Base-by-base conservation (phyloP, 2,797 vertebrate species). In the Micropoecilia bifurca region DNA sequence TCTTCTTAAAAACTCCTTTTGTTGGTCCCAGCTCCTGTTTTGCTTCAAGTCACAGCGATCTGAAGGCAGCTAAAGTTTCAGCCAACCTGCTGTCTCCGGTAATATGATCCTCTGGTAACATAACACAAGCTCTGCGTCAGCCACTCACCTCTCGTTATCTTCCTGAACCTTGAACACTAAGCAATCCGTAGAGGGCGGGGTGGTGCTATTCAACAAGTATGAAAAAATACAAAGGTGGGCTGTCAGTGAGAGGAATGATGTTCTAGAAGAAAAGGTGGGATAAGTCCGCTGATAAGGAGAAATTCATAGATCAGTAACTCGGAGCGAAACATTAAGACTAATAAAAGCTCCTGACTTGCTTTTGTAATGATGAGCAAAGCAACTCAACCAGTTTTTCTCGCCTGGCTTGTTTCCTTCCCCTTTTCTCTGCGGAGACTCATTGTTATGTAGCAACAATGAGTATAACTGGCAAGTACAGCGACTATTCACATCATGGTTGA, bases 71-170 rank as follows among this genome's bases (percentile, higher is more conserved):
- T 87, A 71, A 33, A 33, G 89, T 92, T 93, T 90, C 91, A 89
- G 76, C 86, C 83, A 82, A 91, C 85, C 91, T 83, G 89, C 86
- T 76, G 87, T 91, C 85, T 79, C 73, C 71, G 76, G 96, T 97
- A 98, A 95, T 94, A 80, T 92, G 96, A 98, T 95, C 84, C 90
- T 92, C 18, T 85, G 86, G 96, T 95, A 96, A 97, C 94, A 86
- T 53, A 94, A 95, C 95, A 95, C 95, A 85, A 90, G 91, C 53
- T 85, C 68, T 92, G 93, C 92, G 94, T 94, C 96, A 95, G 94
- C 91, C 95, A 87, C 91, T 94, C 92, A 93, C 95, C 95, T 93
- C 92, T 89, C 82, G 87, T 95, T 96, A 95, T 95, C 94, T 86
- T 75, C 77, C 85, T 92, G 94, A 94, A 96, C 92, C 95, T 96